Base-by-base conservation (phyloP, 1,140 invertebrate species). In the Psix sp. region DNA sequence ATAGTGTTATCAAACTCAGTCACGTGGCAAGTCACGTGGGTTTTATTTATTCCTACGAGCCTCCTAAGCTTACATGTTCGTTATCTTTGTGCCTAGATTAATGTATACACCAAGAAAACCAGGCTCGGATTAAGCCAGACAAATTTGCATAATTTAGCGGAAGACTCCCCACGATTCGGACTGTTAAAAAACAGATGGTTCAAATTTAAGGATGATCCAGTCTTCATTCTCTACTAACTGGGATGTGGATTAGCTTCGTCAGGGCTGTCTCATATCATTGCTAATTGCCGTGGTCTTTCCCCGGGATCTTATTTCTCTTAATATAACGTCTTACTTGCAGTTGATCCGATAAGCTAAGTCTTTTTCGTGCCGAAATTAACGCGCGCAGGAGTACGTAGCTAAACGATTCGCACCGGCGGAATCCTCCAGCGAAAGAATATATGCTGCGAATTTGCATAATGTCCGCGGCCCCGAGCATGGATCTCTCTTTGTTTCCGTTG, bases 381-480 rank as follows among this genome's bases (percentile, higher is more conserved):
- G 62, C 51, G 33, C 15, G 36, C 48, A 70, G 70, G 60, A 70
- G 40, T 65, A 35, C 40, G 24, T 10, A 49, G 54, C 60, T 66
- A 75, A 75, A 66, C 65, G 73, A 71, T 60, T 66, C 52, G 48
- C 72, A 51, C 54, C 26, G 52, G 46, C 33, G 15, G 43, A 59
- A 75, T 75, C 73, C 66, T 66, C 31, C 18, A 20, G 42, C 43
- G 57, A 62, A 70, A 70, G 73, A 75, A 71, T 76, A 71, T 76
- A 76, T 71, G 66, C 62, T 60, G 63, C 57, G 16, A 57, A 76
- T 76, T 72, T 76, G 62, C 73, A 76, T 76, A 76, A 76, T 71
- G 74, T 71, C 62, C 66, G 48, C 60, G 33, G 60, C 35, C 26
- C 40, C 13, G 29, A 51, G 62, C 56, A 57, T 60, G 59, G 24